Conservation (phyloP, 2,888 invertebrate genomes). For the Agrotis puta region DNA sequence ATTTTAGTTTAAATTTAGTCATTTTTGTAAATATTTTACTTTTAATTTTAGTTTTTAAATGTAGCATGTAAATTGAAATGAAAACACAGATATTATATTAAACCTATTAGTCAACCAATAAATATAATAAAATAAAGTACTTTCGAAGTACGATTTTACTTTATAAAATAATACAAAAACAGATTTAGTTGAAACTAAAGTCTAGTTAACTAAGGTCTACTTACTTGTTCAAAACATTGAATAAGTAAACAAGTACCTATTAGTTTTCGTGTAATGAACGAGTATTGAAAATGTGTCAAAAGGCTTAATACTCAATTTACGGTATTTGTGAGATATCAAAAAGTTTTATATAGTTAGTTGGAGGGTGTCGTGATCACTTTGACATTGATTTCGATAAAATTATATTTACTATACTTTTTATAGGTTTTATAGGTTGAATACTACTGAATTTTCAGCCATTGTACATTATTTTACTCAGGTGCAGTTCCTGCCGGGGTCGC, state of each 20-base stretch:
- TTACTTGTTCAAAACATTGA: not conserved
- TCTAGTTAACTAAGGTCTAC: no score
- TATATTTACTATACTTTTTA: not conserved
- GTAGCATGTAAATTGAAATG: no score
- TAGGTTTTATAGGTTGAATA: no score
- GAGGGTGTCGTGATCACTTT: not conserved
- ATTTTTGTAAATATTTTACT: no score
- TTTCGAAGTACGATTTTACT: not conserved
- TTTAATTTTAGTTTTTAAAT: no score
- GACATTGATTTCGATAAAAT: not conserved
- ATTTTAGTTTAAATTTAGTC: no score
- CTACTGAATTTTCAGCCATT: no score
- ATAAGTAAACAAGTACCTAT: not conserved
- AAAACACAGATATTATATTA: no score
- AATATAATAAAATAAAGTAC: not conserved
- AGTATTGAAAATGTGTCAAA: slow-evolving; percentile 5
- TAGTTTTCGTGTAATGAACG: slow-evolving; percentile 15
- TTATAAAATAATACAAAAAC: not conserved
- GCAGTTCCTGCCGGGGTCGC: no score
- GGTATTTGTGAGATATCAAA: not conserved
- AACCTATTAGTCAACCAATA: no score
- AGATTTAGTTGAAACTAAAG: not conserved
- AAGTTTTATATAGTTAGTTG: not conserved
- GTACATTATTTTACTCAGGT: no score
- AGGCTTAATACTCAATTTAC: slow-evolving; percentile 33